A percentile compares a stretch with the other conserved stretches of the same genome.
Evolutionary conservation across 2,888 invertebrate species (phyloP).

Genomic region (Netelia fuscicornis): DNA sequence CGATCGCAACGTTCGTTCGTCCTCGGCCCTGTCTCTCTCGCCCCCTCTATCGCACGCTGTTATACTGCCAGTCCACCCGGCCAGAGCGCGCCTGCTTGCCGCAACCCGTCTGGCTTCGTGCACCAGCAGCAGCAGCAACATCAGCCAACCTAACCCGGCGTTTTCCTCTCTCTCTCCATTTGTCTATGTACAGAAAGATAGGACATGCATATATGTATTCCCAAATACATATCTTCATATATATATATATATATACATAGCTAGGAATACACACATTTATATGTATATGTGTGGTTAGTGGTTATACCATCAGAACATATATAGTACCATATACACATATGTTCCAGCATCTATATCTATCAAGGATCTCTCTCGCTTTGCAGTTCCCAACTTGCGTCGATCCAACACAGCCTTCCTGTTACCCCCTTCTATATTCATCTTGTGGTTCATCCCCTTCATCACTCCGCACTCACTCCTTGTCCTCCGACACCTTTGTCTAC

Average conservation of each 20-base stretch:
- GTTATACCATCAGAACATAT: not conserved
- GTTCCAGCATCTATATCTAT: conserved; percentile 3
- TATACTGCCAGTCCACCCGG: conserved; percentile 69
- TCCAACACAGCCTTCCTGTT: not conserved
- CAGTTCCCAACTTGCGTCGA: conserved; percentile 19
- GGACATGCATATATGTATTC: conserved; percentile 11
- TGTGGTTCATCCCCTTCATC: conserved; percentile 37
- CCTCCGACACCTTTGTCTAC: not conserved
- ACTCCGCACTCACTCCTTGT: not conserved
- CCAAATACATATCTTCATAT: conserved; percentile 16
- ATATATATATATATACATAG: conserved; percentile 25
- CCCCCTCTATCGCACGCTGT: conserved; percentile 63
- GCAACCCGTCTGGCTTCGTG: conserved; percentile 76
- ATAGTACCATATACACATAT: not conserved
- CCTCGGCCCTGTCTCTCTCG: conserved; percentile 59
- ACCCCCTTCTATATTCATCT: conserved; percentile 10
- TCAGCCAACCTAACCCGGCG: conserved; percentile 58
- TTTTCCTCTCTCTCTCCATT: conserved; percentile 51
- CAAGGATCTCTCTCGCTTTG: not conserved
- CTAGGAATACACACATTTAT: not conserved
- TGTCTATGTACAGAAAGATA: conserved; percentile 21
- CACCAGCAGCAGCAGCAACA: conserved; percentile 65
- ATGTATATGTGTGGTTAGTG: not conserved
- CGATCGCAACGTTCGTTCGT: conserved; percentile 77
- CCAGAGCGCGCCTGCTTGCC: conserved; percentile 73